Base-by-base conservation (phyloP, 2,113 vertebrate genomes). In the Onychostruthus taczanowskii region DNA sequence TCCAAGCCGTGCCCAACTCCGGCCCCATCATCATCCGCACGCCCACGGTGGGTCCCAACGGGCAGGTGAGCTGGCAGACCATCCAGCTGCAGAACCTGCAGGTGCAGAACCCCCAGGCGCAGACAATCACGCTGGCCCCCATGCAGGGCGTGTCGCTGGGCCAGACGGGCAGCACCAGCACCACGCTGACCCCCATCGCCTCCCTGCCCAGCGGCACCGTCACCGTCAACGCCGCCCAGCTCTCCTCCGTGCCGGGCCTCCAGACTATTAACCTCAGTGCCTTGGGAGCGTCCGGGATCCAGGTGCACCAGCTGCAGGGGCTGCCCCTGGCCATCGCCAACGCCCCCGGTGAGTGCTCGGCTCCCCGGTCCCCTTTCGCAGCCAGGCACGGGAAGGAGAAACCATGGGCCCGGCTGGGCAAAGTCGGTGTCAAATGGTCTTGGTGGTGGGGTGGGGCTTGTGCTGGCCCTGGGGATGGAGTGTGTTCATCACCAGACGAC, bases 241-340 rank as follows among this genome's bases (percentile, higher is more conserved):
- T 99, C 75, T 99, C 99, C 53, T 99, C 99, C 35, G 63, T 98
- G 97, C 97, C 98, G 19, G 98, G 98, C 75, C 98, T 99, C 91
- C 99, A 99, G 98, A 99, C 99, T 97, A 99, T 99, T 95, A 99
- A 99, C 97, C 98, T 99, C 90, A 99, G 99, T 97, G 98, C 99
- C 6, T 98, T 99, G 72, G 98, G 98, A 95, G 98, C 98, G 8
- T 97, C 98, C 6, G 99, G 99, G 46, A 98, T 99, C 84, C 99
- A 99, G 96, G 99, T 99, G 95, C 99, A 99, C 73, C 99, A 99
- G 97, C 98, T 99, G 82, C 99, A 99, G 75, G 98, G 99, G 21
- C 97, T 99, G 89, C 99, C 99, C 2, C 97, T 99, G 94, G 94
- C 99, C 85, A 98, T 99, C n/a, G 86, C 98, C 24, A 98, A 98